Base-by-base conservation (phyloP, 2,888 invertebrate species). In the Heliconius sara region DNA sequence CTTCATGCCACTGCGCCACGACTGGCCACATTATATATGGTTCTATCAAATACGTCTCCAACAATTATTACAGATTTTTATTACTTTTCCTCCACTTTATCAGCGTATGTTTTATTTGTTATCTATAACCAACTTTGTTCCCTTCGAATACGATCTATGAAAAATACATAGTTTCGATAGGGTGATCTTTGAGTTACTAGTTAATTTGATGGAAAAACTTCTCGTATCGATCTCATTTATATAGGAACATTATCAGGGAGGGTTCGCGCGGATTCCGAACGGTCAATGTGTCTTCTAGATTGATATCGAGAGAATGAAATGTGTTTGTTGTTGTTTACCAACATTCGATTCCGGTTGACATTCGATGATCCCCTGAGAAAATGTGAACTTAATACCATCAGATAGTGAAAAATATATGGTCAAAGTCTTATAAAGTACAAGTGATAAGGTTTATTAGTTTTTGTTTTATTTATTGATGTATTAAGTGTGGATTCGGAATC, bases 161-260 rank as follows among this genome's bases (percentile, higher is more conserved):
- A 75, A 57, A 71, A 82, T 52, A 63, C 57, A 65, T 80, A 65
- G 63, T 78, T 71, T 80, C 78, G 83, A 81, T 83, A 70, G 82
- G 84, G 82, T 73, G 80, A 82, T 84, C 84, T 84, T 86, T 85
- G 86, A 82, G 86, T 91, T 92, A 92, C 91, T 90, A 91, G 89
- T 92, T 94, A 93, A 94, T 93, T 94, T 94, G 92, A 94, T 93
- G 91, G 90, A 88, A 88, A 91, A 94, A 93, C 88, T 95, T 92
- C 91, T 86, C 87, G 89, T 92, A 93, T 93, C 90, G 86, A 88
- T 89, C 88, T 92, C 92, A 93, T 94, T 94, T 93, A 92, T 93
- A 91, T 88, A 82, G 79, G 80, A 86, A 87, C 86, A 87, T 88
- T 91, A 92, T 91, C 90, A 86, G 88, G 83, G 75, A 85, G 89